A percentile compares a stretch with the other conserved stretches of the same genome.
Conservation (phyloP, 2,797 vertebrate genomes). For the Limosa lapponica region DNA sequence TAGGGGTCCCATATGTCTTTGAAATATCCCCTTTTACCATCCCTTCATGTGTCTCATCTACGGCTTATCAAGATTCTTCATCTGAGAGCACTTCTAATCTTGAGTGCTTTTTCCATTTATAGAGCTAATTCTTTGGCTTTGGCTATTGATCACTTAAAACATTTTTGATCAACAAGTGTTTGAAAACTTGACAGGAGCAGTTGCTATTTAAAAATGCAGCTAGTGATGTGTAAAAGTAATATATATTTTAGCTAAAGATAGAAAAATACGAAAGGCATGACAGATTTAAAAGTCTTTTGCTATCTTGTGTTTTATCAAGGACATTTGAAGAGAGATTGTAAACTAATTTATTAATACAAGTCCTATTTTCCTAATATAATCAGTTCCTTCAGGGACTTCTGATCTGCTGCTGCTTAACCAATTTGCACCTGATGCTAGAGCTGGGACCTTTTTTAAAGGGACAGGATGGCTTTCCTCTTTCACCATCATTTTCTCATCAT, state of each 20-base stretch:
- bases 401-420: neutral
- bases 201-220: neutral
- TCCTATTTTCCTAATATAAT: slow-evolving; percentile 37
- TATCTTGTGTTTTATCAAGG: slow-evolving; percentile 1
- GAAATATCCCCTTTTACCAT: neutral
- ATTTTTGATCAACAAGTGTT: neutral
- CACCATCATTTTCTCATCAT: neutral
- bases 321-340: neutral
- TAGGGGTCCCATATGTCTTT: neutral
- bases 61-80: neutral
- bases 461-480: neutral
- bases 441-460: neutral
- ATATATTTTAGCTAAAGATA: neutral
- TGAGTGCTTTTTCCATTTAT: neutral
- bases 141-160: neutral
- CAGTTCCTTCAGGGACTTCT: neutral
- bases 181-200: neutral
- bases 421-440: neutral
- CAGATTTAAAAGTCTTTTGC: neutral
- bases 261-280: neutral
- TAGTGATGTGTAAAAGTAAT: neutral
- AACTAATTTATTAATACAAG: slow-evolving; percentile 11
- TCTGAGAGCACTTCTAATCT: neutral
- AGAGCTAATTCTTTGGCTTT: neutral
- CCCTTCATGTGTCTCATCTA: neutral